These are phyloP conservation scores for Pollimyrus isidori DNA, from an alignment of 2,113 vertebrate genomes.

Conservation along the genomic window DNA sequence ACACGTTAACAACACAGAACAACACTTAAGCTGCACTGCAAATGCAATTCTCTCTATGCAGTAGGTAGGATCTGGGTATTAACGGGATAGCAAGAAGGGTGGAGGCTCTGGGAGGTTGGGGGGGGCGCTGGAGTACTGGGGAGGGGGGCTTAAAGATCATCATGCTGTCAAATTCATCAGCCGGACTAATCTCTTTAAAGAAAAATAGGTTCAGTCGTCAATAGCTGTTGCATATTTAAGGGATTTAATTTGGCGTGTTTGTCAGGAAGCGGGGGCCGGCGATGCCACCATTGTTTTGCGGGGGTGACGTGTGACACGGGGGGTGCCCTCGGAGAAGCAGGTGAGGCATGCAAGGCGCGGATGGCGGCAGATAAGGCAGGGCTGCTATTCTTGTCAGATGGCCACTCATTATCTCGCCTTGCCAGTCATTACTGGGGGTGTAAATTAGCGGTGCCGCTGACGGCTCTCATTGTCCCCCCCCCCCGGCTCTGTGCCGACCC, in stretches of 20 bases:
- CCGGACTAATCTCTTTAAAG: conserved; percentile 40
- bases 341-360: conserved; percentile 72
- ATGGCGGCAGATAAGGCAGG: conserved; percentile 66
- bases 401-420: conserved; percentile 71
- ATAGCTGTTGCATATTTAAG: conserved; percentile 43
- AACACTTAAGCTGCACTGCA: not conserved
- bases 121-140: not conserved
- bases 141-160: conserved; percentile 30
- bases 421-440: conserved; percentile 76
- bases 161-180: conserved; percentile 37
- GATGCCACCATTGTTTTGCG: conserved; percentile 71
- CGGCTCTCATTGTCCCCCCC: conserved; percentile 23
- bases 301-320: conserved; percentile 61
- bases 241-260: conserved; percentile 39
- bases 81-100: conserved; percentile 4
- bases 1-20: not conserved
- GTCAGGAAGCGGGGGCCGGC: conserved; percentile 53
- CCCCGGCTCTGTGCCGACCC: conserved; percentile 5
- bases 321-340: conserved; percentile 71
- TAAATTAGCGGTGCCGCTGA: conserved; percentile 37
- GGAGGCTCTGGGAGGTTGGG: not conserved
- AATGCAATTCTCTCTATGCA: conserved; percentile 29
- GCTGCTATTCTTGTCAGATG: conserved; percentile 71
- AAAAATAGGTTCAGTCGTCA: conserved; percentile 36
- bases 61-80: conserved; percentile 20